Evolutionary conservation across 2,113 vertebrate genomes (phyloP).

Genomic region (Aspiorhynchus laticeps): DNA sequence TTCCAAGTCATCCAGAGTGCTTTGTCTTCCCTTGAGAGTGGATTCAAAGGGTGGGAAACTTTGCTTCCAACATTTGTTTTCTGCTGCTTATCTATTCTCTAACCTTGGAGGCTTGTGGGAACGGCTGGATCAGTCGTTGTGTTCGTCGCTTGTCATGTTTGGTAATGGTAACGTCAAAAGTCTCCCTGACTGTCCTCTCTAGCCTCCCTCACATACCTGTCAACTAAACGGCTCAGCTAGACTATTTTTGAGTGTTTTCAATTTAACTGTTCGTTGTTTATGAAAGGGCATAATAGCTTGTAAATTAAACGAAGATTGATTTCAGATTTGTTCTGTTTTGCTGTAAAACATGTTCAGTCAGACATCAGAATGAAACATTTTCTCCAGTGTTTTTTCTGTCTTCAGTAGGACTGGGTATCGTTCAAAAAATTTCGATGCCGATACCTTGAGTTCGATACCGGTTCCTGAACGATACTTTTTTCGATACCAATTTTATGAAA

Average conservation of each 20-base stretch:
- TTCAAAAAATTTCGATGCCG: no score
- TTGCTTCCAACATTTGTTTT: constrained; percentile 42
- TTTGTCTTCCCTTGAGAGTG: constrained; percentile 41
- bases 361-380: neutral
- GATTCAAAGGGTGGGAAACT: constrained; percentile 56
- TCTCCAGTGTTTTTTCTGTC: neutral
- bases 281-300: neutral
- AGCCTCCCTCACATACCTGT: constrained; percentile 8
- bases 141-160: constrained; percentile 24
- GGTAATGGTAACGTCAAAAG: constrained; percentile 27
- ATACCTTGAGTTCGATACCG: no score
- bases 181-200: neutral
- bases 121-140: constrained; percentile 38
- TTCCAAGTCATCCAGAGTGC: constrained; percentile 8
- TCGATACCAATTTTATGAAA: no score
- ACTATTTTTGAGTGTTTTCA: neutral
- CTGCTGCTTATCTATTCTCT: constrained; percentile 47
- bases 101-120: constrained; percentile 54
- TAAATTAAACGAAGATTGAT: neutral
- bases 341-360: neutral
- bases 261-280: neutral
- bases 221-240: neutral
- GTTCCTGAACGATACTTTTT: no score
- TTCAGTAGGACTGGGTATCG: no score
- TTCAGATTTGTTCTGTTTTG: neutral